These are phyloP conservation scores for Heteropelma amictum DNA, from an alignment of 2,888 invertebrate species.

Conservation along the genomic window DNA sequence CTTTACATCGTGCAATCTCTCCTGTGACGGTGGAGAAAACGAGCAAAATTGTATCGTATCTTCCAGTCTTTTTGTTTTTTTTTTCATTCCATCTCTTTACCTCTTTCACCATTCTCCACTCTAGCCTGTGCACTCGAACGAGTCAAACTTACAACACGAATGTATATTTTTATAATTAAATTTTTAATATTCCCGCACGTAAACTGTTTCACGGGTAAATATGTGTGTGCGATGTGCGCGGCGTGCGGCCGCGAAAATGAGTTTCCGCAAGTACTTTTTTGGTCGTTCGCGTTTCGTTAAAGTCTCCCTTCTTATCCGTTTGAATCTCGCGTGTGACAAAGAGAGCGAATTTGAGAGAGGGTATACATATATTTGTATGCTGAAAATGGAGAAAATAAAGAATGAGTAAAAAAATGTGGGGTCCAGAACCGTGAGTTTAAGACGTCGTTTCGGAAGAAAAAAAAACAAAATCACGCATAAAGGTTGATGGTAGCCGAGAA, in stretches of 20 bases:
- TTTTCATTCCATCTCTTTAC: not conserved
- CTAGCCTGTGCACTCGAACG: not conserved
- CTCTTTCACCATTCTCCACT: not conserved
- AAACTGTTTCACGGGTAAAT: slow-evolving; percentile 46
- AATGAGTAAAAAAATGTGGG: slow-evolving; percentile 44
- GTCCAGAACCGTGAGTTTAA: slow-evolving; percentile 17
- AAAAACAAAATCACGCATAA: slow-evolving; percentile 16
- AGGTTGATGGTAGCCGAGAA: slow-evolving; percentile 15
- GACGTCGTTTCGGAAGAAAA: slow-evolving; percentile 12
- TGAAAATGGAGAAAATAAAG: slow-evolving; percentile 30
- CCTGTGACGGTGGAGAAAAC: not conserved
- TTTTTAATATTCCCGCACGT: slow-evolving; percentile 65
- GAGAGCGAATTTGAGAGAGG: not conserved
- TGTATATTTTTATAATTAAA: slow-evolving; percentile 69
- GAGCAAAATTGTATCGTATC: slow-evolving; percentile 2
- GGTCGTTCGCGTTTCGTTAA: not conserved
- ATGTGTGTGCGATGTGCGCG: slow-evolving; percentile 22
- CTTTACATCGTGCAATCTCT: not conserved
- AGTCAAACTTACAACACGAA: slow-evolving; percentile 51
- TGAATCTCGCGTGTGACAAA: not conserved
- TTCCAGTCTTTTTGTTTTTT: not conserved
- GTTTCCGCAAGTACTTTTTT: slow-evolving; percentile 61
- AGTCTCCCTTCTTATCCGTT: not conserved
- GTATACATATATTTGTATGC: not conserved
- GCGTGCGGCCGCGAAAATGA: slow-evolving; percentile 63